Percentiles rank a stretch among this genome's conserved stretches.
phyloP scores from a whole-genome alignment of 2,113 vertebrate genomes.

The Caretta caretta region DNA sequence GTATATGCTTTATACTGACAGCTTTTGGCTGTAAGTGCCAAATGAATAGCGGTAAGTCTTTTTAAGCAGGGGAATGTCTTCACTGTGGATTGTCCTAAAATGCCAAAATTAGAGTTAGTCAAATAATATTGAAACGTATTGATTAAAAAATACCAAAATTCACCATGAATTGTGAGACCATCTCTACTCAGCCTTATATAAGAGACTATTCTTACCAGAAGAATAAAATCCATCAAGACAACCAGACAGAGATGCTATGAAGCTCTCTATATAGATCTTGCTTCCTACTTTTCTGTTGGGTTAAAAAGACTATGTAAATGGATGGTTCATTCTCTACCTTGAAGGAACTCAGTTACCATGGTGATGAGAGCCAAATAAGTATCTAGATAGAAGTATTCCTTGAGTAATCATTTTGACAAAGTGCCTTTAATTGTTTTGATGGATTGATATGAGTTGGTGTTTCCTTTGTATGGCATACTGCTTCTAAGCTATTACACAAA shows the following conservation, averaged over 20 bases:
- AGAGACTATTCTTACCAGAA: background rate
- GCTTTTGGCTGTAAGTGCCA: background rate
- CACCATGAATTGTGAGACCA: background rate
- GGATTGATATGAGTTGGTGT: background rate
- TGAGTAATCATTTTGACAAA: background rate
- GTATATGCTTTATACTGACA: background rate
- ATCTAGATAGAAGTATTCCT: background rate
- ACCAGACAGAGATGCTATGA: background rate
- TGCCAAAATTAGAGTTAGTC: background rate
- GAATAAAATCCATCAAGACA: background rate
- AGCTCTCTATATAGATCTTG: background rate
- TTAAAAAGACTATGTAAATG: background rate
- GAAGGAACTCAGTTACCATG: background rate
- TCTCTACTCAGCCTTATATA: background rate
- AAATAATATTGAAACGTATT: background rate
- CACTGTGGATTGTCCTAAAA: background rate
- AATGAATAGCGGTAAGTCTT: background rate
- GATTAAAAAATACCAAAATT: background rate
- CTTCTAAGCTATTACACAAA: background rate
- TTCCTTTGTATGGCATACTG: background rate
- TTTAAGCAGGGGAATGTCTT: background rate
- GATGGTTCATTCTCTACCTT: background rate
- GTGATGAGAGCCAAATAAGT: background rate
- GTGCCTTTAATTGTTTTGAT: background rate
- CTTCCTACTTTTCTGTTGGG: background rate